Evolutionary conservation across 2,888 invertebrate species (phyloP).

Genomic region (Phortica okadai): DNA sequence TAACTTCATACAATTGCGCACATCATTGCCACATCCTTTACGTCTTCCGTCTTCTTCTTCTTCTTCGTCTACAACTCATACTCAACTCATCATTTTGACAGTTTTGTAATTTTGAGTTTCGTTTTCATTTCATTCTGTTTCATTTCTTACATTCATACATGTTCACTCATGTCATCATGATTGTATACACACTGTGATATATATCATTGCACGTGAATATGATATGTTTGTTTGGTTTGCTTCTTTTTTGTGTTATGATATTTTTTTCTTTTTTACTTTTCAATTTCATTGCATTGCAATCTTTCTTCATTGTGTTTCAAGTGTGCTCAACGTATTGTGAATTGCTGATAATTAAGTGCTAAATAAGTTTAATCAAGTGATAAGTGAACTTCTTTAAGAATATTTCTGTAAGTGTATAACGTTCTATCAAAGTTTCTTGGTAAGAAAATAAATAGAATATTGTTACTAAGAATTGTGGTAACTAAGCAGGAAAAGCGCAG

Average conservation of each 20-base stretch:
- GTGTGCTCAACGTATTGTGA: constrained; percentile 50
- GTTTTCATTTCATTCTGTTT: constrained; percentile 6
- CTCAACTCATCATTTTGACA: constrained; percentile 6
- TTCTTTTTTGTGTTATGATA: background rate
- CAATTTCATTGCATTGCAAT: background rate
- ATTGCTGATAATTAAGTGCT: constrained; percentile 60
- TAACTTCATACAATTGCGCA: constrained; percentile 17
- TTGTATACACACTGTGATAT: background rate
- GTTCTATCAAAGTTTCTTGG: background rate
- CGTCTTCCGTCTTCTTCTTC: background rate
- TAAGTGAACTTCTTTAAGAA: constrained; percentile 7
- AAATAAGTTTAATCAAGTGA: constrained; percentile 43
- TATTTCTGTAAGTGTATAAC: background rate
- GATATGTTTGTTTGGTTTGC: background rate
- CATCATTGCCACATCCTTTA: constrained; percentile 21
- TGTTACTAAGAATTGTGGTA: no score
- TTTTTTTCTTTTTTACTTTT: background rate
- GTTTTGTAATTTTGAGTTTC: constrained; percentile 28
- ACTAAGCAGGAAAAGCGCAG: no score
- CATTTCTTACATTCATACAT: background rate
- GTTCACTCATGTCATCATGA: background rate
- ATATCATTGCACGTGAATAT: background rate
- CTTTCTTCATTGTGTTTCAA: background rate
- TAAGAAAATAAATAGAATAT: background rate
- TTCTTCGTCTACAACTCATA: background rate